A percentile compares a stretch with the other conserved stretches of the same genome.
Evolutionary conservation across 2,888 invertebrate species (phyloP).

Genomic region (Erynnis tages): DNA sequence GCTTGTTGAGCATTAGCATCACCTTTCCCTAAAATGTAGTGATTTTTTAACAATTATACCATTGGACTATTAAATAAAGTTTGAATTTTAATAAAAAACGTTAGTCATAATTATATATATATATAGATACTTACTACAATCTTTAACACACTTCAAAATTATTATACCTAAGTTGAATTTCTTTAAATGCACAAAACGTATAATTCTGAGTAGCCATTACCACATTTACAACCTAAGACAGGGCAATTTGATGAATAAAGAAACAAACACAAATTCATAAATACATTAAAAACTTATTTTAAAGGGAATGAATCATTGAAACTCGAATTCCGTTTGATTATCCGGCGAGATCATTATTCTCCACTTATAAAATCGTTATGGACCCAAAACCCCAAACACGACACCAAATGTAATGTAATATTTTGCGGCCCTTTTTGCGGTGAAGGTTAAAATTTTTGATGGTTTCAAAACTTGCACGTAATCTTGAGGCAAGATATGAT

Average conservation of each 20-base stretch:
- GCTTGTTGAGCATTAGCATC: too few relatives aligned
- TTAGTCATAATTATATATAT: too few relatives aligned
- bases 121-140: too few relatives aligned
- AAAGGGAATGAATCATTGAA: constrained; percentile 36
- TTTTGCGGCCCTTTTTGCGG: constrained; percentile 30
- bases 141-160: too few relatives aligned
- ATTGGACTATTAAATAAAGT: too few relatives aligned
- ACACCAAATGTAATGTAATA: constrained; percentile 33
- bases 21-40: too few relatives aligned
- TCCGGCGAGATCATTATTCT: constrained; percentile 40
- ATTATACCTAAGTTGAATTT: too few relatives aligned
- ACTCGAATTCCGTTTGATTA: constrained; percentile 37
- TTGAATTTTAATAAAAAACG: too few relatives aligned
- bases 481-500: constrained; percentile 22
- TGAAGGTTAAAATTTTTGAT: constrained; percentile 23
- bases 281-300: background rate
- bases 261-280: background rate
- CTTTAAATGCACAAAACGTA: too few relatives aligned
- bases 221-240: too few relatives aligned
- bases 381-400: constrained; percentile 22
- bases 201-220: too few relatives aligned
- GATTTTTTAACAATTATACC: too few relatives aligned
- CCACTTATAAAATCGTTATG: constrained; percentile 50
- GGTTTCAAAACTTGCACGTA: constrained; percentile 25
- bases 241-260: background rate